Evolutionary conservation across 2,113 vertebrate species (phyloP).

Genomic region (Clarias magur): DNA sequence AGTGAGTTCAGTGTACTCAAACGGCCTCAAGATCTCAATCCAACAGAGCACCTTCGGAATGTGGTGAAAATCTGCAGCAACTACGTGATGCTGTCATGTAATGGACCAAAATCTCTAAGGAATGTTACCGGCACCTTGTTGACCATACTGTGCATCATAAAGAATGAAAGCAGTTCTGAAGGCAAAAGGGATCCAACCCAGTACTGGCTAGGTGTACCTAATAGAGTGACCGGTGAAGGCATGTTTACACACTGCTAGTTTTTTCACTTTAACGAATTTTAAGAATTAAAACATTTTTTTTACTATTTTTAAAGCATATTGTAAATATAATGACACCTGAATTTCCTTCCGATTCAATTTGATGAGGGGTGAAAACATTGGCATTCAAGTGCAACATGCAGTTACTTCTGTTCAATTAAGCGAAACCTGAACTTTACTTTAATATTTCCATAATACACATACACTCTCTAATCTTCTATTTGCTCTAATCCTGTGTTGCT

Average conservation of each 20-base stretch:
- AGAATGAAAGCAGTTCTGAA: too few relatives aligned
- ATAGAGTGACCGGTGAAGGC: too few relatives aligned
- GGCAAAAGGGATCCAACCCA: too few relatives aligned
- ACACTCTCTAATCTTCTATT: not conserved
- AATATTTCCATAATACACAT: not conserved
- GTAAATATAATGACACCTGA: not conserved
- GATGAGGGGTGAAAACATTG: not conserved
- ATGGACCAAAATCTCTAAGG: too few relatives aligned
- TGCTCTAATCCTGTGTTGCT: not conserved
- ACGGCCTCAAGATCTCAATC: too few relatives aligned
- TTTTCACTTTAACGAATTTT: not conserved
- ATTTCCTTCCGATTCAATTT: not conserved
- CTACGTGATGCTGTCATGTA: too few relatives aligned
- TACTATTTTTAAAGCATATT: not conserved
- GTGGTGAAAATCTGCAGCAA: too few relatives aligned
- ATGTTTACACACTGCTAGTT: not conserved
- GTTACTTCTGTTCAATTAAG: not conserved
- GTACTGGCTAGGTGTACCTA: too few relatives aligned
- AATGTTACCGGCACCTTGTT: too few relatives aligned
- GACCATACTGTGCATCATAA: too few relatives aligned
- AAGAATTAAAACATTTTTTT: not conserved
- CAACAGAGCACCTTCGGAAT: too few relatives aligned
- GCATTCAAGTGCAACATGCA: not conserved
- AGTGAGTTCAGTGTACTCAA: too few relatives aligned
- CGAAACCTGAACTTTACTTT: not conserved